These are phyloP conservation scores for Trichonephila inaurata DNA, from an alignment of 1,140 invertebrate species.

Conservation along the genomic window DNA sequence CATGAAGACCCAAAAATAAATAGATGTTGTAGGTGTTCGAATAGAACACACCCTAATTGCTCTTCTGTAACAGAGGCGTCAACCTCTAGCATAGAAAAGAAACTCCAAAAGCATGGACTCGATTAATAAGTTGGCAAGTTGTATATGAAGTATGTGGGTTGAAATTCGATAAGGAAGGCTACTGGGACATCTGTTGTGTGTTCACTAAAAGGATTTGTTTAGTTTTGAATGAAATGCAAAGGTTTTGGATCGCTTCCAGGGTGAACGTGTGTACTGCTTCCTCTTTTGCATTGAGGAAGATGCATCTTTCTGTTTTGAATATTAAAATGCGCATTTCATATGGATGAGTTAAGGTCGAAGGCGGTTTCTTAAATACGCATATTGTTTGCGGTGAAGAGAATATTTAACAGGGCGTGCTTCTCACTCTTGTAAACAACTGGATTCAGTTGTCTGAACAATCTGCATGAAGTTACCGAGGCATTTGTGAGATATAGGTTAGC, in stretches of 20 bases:
- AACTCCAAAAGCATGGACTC: not conserved
- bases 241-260: conserved; percentile 15
- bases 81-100: not conserved
- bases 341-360: not conserved
- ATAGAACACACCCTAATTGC: conserved; percentile 47
- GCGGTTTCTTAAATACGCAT: not conserved
- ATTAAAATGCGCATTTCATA: not conserved
- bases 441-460: not conserved
- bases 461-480: not conserved
- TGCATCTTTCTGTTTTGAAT: not conserved
- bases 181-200: conserved; percentile 9
- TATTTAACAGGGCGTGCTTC: not conserved
- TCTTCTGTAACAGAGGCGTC: conserved; percentile 43
- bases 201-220: not conserved
- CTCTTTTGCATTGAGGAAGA: not conserved
- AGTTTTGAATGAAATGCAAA: not conserved
- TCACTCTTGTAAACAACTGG: not conserved
- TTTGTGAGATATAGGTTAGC: not conserved
- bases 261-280: not conserved
- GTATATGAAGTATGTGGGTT: not conserved
- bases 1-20: conserved; percentile 7
- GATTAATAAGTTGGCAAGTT: not conserved
- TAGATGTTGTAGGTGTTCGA: conserved; percentile 13
- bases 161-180: conserved; percentile 37
- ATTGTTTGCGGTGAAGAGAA: not conserved